These are phyloP conservation scores for Cisticola juncidis DNA, from an alignment of 2,113 vertebrate genomes.

Conservation along the genomic window DNA sequence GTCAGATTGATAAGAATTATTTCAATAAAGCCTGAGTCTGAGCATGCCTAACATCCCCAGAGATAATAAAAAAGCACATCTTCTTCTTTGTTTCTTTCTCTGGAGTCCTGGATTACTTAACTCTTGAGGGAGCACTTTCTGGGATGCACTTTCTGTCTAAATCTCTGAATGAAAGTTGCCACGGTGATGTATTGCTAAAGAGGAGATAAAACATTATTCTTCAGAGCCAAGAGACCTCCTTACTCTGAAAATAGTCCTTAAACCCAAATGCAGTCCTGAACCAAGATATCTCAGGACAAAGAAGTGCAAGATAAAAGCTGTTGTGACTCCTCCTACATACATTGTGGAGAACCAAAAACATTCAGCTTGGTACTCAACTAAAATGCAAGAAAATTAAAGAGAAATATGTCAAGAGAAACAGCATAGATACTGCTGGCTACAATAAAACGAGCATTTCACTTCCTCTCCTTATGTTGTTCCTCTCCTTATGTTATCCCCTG, in stretches of 20 bases:
- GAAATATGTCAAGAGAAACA: background rate
- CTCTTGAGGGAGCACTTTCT: background rate
- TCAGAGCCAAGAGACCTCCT: background rate
- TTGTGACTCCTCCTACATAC: background rate
- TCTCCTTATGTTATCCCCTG: too few species aligned
- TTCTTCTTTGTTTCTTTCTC: background rate
- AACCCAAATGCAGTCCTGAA: background rate
- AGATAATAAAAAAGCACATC: background rate
- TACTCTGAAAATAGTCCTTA: background rate
- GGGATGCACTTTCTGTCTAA: background rate
- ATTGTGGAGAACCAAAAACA: background rate
- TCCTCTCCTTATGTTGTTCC: background rate
- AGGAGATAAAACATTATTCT: background rate
- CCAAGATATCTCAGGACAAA: background rate
- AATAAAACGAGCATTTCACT: background rate
- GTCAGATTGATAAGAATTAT: background rate
- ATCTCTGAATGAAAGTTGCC: background rate
- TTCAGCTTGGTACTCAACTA: background rate
- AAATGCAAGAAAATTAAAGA: background rate
- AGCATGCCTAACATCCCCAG: background rate
- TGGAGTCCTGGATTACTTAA: background rate
- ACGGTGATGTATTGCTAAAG: background rate
- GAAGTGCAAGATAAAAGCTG: background rate
- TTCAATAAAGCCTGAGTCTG: background rate
- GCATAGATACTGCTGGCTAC: background rate